These are phyloP conservation scores for Gymnothorax reevesii DNA, from an alignment of 2,797 vertebrate genomes.

Conservation along the genomic window DNA sequence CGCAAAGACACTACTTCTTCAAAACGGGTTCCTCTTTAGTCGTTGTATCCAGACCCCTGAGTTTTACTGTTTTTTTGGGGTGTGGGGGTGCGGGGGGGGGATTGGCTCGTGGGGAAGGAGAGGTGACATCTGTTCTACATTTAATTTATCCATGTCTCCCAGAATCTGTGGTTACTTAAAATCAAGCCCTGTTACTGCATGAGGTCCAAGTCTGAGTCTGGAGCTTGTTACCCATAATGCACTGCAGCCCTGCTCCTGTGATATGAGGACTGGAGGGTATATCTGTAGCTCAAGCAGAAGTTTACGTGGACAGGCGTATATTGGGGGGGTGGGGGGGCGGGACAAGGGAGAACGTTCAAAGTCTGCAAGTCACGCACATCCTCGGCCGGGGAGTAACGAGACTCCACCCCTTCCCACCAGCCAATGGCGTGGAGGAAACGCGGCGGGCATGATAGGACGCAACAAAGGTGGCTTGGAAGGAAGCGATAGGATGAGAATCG, in stretches of 20 bases:
- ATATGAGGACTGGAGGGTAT: background rate
- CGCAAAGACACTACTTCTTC: background rate
- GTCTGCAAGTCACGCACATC: background rate
- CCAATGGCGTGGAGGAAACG: background rate
- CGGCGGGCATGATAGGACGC: background rate
- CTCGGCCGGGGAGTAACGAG: background rate
- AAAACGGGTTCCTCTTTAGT: background rate
- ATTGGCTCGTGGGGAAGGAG: background rate
- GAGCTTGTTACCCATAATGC: background rate
- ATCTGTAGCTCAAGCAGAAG: background rate
- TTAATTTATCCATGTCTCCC: background rate
- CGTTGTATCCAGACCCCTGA: background rate
- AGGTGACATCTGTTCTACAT: background rate
- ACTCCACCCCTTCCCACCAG: background rate
- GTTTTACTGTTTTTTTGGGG: background rate
- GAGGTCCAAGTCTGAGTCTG: background rate
- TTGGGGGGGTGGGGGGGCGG: background rate
- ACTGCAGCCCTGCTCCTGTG: background rate
- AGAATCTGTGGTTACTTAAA: background rate
- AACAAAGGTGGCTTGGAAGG: slow-evolving; percentile 9
- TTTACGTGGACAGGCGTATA: background rate
- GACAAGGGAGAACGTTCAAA: background rate
- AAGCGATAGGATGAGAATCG: slow-evolving; percentile 30
- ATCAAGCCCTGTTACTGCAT: background rate
- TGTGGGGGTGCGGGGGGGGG: background rate